phyloP scores from a whole-genome alignment of 2,113 vertebrate species.

The Nycticorax nycticorax region DNA sequence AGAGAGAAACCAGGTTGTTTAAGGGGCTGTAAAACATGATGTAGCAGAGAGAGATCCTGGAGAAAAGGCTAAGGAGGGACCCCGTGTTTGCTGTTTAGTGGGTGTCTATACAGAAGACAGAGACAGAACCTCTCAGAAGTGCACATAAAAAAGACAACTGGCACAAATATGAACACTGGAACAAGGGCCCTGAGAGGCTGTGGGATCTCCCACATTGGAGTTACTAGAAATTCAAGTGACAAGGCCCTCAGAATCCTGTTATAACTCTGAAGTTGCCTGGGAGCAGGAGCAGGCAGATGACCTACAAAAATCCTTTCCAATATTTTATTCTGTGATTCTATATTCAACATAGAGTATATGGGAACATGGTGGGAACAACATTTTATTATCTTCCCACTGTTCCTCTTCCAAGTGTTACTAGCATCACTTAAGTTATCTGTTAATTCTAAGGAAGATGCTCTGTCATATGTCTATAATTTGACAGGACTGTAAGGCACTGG shows the following conservation, averaged over 20 bases:
- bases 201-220: background rate
- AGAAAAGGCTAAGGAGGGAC: background rate
- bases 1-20: background rate
- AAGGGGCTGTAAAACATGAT: accelerated
- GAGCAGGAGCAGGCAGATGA: background rate
- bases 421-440: background rate
- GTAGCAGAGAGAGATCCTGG: background rate
- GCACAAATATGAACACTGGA: background rate
- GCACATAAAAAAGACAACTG: background rate
- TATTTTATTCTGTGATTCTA: background rate
- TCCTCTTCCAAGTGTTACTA: background rate
- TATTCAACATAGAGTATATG: background rate
- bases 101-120: background rate
- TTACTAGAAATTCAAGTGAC: background rate
- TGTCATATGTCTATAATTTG: background rate
- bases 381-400: background rate
- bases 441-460: background rate
- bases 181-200: background rate
- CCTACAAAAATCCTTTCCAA: background rate
- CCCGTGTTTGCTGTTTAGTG: background rate
- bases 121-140: background rate
- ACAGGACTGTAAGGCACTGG: background rate
- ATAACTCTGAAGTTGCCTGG: background rate
- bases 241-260: background rate
- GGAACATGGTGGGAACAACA: background rate